A percentile compares a stretch with the other conserved stretches of the same genome.
Conservation (phyloP, 2,888 invertebrate genomes). For the Octonoba sinensis region DNA sequence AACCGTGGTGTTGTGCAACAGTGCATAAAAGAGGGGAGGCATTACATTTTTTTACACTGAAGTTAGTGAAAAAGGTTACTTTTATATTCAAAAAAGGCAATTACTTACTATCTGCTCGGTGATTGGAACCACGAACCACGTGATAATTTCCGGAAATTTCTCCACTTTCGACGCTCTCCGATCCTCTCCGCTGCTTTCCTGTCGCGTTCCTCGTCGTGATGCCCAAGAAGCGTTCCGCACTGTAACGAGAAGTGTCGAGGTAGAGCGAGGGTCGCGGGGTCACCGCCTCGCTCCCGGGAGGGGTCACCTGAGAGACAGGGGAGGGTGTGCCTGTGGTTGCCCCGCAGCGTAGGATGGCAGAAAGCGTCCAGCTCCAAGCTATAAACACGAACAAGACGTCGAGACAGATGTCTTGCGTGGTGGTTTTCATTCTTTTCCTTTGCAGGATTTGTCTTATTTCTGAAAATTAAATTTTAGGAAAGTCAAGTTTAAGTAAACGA, state of each 20-base stretch:
- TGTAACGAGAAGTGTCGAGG: conserved; percentile 17
- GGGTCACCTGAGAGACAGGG: conserved; percentile 49
- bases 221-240: conserved; percentile 14
- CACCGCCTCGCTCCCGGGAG: conserved; percentile 22
- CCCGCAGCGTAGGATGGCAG: not conserved
- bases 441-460: too few species aligned
- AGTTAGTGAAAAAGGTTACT: not conserved
- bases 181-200: conserved; percentile 12
- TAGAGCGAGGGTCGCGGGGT: conserved; percentile 26
- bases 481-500: too few species aligned
- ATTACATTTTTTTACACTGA: too few species aligned
- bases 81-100: too few species aligned
- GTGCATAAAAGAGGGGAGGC: too few species aligned
- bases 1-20: too few species aligned
- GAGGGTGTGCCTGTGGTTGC: conserved; percentile 32
- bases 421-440: too few species aligned
- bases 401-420: too few species aligned
- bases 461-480: too few species aligned
- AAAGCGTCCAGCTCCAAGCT: not conserved
- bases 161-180: conserved; percentile 11
- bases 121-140: conserved; percentile 18
- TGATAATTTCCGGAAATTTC: conserved; percentile 12
- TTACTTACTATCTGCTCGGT: conserved; percentile 25
- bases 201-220: not conserved
- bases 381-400: not conserved